These are phyloP conservation scores for Arothron firmamentum DNA, from an alignment of 2,113 vertebrate genomes.

Conservation along the genomic window DNA sequence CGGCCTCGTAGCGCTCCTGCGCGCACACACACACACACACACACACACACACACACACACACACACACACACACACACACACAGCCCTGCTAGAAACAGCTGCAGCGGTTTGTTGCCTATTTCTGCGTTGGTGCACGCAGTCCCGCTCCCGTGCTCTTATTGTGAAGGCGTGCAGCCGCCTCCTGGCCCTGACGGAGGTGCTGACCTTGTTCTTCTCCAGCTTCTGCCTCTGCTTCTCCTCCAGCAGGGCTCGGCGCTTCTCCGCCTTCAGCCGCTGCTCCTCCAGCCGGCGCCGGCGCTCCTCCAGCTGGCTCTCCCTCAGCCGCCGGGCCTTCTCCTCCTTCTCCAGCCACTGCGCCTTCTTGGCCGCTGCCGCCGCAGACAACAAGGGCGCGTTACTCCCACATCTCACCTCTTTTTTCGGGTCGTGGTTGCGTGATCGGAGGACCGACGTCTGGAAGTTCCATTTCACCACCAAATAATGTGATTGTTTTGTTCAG, in stretches of 20 bases:
- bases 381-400: not conserved
- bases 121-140: too few relatives aligned
- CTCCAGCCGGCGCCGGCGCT: conserved; percentile 85
- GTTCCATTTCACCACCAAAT: too few relatives aligned
- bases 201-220: conserved; percentile 94
- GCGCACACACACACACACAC: too few relatives aligned
- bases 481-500: too few relatives aligned
- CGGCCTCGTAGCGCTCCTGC: conserved; percentile 91
- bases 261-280: conserved; percentile 89
- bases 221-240: conserved; percentile 91
- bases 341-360: conserved; percentile 93
- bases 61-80: not conserved
- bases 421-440: too few relatives aligned
- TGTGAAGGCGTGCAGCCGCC: too few relatives aligned
- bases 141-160: too few relatives aligned
- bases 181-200: too few relatives aligned
- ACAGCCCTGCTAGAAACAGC: not conserved
- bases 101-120: too few relatives aligned
- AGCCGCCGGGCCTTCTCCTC: conserved; percentile 87
- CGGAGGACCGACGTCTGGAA: too few relatives aligned
- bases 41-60: not conserved
- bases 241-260: conserved; percentile 82
- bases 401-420: not conserved
- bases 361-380: conserved; percentile 81
- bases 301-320: conserved; percentile 91